Percentiles rank a stretch among this genome's conserved stretches.
Conservation (phyloP, 2,113 vertebrate genomes). For the Raphicerus campestris region DNA sequence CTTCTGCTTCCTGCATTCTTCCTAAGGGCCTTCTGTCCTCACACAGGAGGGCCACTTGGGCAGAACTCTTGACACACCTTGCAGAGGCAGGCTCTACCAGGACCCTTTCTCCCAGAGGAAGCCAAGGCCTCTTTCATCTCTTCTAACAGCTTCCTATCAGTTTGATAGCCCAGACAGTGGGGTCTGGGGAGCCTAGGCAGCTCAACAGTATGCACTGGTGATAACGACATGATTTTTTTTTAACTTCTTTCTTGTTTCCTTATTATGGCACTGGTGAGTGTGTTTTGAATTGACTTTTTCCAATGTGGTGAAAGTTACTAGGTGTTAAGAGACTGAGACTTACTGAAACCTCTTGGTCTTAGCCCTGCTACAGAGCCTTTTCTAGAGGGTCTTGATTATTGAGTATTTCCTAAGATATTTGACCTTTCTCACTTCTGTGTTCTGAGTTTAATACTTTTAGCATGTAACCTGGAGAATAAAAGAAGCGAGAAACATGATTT, state of each 20-base stretch:
- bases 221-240: background rate
- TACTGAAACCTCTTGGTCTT: background rate
- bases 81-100: background rate
- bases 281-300: conserved; percentile 17
- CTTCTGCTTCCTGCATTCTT: background rate
- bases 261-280: background rate
- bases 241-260: background rate
- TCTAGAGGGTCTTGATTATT: background rate
- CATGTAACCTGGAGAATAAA: background rate
- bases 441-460: background rate
- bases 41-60: background rate
- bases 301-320: background rate
- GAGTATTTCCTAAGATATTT: background rate
- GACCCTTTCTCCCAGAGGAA: background rate
- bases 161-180: background rate
- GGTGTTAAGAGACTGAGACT: background rate
- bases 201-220: background rate
- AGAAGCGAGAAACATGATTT: background rate
- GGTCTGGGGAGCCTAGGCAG: background rate
- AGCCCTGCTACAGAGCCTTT: background rate
- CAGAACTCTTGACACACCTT: background rate
- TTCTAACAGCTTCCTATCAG: background rate
- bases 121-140: background rate
- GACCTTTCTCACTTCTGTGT: background rate
- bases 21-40: background rate